A percentile compares a stretch with the other conserved stretches of the same genome.
Conservation (phyloP, 2,113 vertebrate genomes). For the Vulpes lagopus region DNA sequence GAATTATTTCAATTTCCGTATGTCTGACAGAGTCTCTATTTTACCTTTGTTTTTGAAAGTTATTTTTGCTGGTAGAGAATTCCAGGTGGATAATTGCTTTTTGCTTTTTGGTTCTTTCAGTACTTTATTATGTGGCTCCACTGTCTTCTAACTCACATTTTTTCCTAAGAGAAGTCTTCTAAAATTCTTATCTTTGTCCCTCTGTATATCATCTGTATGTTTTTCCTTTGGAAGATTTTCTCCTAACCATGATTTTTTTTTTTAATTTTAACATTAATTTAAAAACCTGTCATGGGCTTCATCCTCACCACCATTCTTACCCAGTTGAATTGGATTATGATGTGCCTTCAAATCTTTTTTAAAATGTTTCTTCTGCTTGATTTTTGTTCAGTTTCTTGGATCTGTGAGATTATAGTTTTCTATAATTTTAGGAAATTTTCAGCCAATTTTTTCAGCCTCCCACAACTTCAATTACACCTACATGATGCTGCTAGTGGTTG, state of each 20-base stretch:
- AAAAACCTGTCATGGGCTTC: background rate
- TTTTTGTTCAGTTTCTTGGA: background rate
- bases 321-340: background rate
- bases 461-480: no score
- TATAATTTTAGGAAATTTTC: background rate
- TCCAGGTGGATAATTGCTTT: background rate
- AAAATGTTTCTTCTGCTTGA: background rate
- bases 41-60: background rate
- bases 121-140: background rate
- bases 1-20: background rate
- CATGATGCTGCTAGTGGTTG: background rate
- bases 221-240: background rate
- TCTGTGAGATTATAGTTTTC: background rate
- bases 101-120: background rate
- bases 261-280: background rate
- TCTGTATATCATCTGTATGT: background rate
- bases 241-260: background rate
- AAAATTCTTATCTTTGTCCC: background rate
- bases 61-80: background rate
- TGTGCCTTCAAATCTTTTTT: background rate
- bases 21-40: background rate
- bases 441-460: background rate
- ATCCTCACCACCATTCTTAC: background rate
- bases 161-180: background rate
- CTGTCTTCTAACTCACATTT: background rate